phyloP scores from a whole-genome alignment of 2,113 vertebrate genomes.

The Passer domesticus region DNA sequence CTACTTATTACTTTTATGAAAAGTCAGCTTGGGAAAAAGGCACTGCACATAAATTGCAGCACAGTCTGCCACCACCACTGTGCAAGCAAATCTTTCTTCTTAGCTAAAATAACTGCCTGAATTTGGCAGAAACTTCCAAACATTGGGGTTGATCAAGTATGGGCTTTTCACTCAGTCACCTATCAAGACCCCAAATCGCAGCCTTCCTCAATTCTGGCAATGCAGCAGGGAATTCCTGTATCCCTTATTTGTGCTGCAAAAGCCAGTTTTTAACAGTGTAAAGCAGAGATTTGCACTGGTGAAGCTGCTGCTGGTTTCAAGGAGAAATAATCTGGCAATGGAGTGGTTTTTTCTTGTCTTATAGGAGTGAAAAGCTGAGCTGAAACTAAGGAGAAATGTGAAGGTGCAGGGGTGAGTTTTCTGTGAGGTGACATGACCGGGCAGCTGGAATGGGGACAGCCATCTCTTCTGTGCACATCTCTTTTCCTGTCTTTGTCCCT shows the following conservation, averaged over 20 bases:
- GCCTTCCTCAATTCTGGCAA: not conserved
- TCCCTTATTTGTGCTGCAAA: not conserved
- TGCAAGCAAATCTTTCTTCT: not conserved
- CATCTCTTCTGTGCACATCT: not conserved
- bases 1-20: not conserved
- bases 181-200: not conserved
- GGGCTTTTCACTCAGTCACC: not conserved
- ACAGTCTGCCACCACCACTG: not conserved
- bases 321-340: not conserved
- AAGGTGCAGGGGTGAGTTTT: not conserved
- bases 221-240: not conserved
- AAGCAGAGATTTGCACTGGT: not conserved
- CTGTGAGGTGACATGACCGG: not conserved
- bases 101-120: not conserved
- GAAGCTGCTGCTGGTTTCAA: not conserved
- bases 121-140: not conserved
- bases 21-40: slow-evolving; percentile 24
- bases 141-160: fast-evolving
- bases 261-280: not conserved
- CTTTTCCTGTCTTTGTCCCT: not conserved
- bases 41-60: not conserved
- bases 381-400: not conserved
- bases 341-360: not conserved
- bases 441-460: not conserved
- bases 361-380: not conserved